These are phyloP conservation scores for Branchellion lobata DNA, from an alignment of 2,888 invertebrate genomes.

Conservation along the genomic window DNA sequence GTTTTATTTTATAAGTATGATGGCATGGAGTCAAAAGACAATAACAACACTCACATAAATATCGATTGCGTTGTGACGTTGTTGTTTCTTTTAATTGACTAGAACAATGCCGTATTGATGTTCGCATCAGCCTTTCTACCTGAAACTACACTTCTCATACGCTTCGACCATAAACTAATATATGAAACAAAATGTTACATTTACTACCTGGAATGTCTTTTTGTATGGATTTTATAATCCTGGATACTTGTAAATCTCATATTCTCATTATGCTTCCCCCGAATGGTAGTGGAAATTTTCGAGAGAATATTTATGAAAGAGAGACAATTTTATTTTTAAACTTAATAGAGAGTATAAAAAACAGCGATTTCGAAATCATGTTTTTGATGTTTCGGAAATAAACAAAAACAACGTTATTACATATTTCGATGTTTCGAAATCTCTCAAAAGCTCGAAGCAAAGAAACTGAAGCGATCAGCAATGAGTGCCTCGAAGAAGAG, in stretches of 20 bases:
- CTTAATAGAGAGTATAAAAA: no score
- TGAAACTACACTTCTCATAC: neutral
- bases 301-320: no score
- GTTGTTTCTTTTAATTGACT: neutral
- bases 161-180: neutral
- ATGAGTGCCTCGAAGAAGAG: no score
- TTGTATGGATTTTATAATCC: neutral
- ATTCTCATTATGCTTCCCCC: no score
- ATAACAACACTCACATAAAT: neutral
- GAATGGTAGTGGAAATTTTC: no score
- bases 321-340: no score
- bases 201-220: neutral
- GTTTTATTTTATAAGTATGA: constrained; percentile 5
- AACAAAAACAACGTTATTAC: no score
- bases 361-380: no score
- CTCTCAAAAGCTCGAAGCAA: no score
- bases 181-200: neutral
- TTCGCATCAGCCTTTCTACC: neutral
- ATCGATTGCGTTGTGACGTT: neutral
- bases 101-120: neutral
- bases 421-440: no score
- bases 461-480: no score
- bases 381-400: no score
- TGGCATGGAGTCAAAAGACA: neutral
- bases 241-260: neutral